Percentiles rank a stretch among this genome's conserved stretches.
These are phyloP conservation scores for Parapsyche elsis DNA, from an alignment of 1,140 invertebrate species.

Conservation along the genomic window DNA sequence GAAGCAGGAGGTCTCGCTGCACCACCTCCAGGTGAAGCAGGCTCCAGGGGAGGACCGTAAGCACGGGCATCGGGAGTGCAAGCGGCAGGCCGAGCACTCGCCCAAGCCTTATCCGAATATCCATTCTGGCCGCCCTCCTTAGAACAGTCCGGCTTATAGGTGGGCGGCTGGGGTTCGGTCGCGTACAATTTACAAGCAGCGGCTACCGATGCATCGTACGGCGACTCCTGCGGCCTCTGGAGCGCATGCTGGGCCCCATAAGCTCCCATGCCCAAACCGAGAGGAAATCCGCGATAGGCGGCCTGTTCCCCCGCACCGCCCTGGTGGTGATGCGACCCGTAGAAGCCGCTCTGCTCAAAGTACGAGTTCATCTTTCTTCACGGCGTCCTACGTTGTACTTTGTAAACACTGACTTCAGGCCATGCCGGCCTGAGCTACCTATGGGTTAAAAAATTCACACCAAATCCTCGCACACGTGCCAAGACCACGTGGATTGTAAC, in stretches of 20 bases:
- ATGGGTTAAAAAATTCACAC: background rate
- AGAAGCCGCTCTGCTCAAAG: conserved; percentile 94
- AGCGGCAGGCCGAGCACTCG: conserved; percentile 81
- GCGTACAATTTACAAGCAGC: conserved; percentile 87
- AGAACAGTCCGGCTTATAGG: conserved; percentile 73
- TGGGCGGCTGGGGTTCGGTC: conserved; percentile 72
- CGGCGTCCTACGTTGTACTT: background rate
- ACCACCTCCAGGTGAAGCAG: conserved; percentile 69
- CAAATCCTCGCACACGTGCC: background rate
- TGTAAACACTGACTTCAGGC: background rate
- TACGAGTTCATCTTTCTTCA: conserved; percentile 91
- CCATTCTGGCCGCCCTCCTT: conserved; percentile 73
- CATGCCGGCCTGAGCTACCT: background rate
- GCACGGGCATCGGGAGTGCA: conserved; percentile 87
- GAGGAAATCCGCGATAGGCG: conserved; percentile 82
- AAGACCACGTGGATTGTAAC: background rate
- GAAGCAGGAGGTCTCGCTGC: conserved; percentile 70
- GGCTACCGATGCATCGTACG: conserved; percentile 88
- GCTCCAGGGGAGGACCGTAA: conserved; percentile 80
- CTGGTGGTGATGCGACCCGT: conserved; percentile 87
- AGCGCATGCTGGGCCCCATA: conserved; percentile 87
- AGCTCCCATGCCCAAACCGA: conserved; percentile 85
- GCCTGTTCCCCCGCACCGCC: conserved; percentile 75
- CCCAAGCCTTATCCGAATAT: conserved; percentile 74
- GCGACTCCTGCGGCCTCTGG: conserved; percentile 84